phyloP scores from a whole-genome alignment of 2,113 vertebrate genomes.

The Laticauda laticaudata region DNA sequence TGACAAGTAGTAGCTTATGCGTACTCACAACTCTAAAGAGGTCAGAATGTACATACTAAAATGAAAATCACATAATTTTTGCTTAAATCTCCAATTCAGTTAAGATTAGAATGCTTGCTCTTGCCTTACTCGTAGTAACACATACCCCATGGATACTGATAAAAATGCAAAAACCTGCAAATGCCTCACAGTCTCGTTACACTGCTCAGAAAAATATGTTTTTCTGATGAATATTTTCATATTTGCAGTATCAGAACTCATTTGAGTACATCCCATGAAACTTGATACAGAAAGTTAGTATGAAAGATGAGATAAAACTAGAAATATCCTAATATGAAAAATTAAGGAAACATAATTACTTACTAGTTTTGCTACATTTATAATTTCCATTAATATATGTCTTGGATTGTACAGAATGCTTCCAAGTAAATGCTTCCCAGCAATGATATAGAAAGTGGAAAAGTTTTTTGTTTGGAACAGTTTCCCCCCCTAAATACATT shows the following conservation, averaged over 20 bases:
- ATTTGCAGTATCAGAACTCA: neutral
- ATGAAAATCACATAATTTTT: neutral
- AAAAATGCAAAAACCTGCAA: neutral
- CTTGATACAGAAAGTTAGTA: neutral
- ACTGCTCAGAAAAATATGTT: neutral
- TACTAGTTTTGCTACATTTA: neutral
- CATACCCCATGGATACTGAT: neutral
- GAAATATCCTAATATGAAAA: neutral
- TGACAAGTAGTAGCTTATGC: neutral
- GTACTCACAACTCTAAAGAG: neutral
- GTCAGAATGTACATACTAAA: neutral
- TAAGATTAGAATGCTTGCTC: neutral
- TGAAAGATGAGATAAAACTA: neutral
- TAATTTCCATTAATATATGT: neutral
- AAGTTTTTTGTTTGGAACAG: neutral
- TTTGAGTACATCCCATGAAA: neutral
- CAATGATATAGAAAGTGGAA: neutral
- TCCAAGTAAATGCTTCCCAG: neutral
- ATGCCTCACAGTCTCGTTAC: neutral
- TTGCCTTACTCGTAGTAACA: neutral
- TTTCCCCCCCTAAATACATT: neutral
- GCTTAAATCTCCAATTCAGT: neutral
- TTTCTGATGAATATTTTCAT: neutral
- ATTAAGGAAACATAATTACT: neutral
- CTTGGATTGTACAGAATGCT: neutral